Conservation (phyloP, 1,140 invertebrate species). For the Bombyx mandarina region DNA sequence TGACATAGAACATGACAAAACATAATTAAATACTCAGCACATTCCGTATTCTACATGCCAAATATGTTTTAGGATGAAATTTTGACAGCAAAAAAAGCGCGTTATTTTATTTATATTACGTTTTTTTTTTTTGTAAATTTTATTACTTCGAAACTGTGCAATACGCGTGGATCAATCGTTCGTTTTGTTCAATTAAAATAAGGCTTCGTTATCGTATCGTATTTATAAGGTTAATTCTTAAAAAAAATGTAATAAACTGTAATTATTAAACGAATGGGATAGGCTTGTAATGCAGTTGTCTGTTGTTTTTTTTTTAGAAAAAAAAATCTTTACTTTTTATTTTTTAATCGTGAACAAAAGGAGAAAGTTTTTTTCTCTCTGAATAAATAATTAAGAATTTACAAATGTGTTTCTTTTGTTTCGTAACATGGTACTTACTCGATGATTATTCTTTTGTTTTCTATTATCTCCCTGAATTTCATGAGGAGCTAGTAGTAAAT, state of each 20-base stretch:
- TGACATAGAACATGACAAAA: slow-evolving; percentile 17
- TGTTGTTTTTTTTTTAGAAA: slow-evolving; percentile 36
- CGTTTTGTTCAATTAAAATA: slow-evolving; percentile 22
- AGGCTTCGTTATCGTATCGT: slow-evolving; percentile 59
- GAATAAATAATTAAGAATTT: slow-evolving; percentile 67
- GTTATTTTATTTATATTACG: no score
- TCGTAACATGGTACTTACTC: no score
- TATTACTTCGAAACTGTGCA: slow-evolving; percentile 59
- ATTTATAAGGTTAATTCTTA: slow-evolving; percentile 46
- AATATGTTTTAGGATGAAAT: slow-evolving; percentile 23
- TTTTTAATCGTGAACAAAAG: slow-evolving; percentile 42
- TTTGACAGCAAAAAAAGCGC: slow-evolving; percentile 11
- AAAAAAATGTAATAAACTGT: slow-evolving; percentile 64
- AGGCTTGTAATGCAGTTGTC: slow-evolving; percentile 58
- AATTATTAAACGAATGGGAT: slow-evolving; percentile 55
- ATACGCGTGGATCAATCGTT: slow-evolving; percentile 52
- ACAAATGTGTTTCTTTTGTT: slow-evolving; percentile 18
- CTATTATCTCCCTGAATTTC: no score
- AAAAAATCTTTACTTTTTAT: slow-evolving; percentile 19
- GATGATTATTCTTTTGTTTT: no score
- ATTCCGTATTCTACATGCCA: slow-evolving; percentile 30
- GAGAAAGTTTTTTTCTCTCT: slow-evolving; percentile 51
- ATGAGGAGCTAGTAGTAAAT: no score
- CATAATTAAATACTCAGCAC: slow-evolving; percentile 34
- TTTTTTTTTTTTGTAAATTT: slow-evolving; percentile 34